These are phyloP conservation scores for Sebastes ruberrimus DNA, from an alignment of 2,797 vertebrate genomes.

Conservation along the genomic window DNA sequence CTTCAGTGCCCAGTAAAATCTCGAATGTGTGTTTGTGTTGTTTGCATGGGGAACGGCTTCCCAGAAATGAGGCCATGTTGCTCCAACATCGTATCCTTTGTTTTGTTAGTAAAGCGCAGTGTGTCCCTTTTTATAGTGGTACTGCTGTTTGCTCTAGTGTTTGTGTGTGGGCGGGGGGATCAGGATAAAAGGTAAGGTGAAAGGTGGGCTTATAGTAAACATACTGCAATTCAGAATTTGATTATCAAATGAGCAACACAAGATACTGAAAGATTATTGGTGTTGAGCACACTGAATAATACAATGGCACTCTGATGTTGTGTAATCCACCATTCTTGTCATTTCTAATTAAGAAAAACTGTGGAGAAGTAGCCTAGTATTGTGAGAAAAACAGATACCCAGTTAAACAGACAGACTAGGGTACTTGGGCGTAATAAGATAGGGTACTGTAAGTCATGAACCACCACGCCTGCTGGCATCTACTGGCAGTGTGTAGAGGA, in stretches of 20 bases:
- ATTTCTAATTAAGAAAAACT: not conserved
- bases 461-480: not conserved
- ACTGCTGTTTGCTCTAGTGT: constrained; percentile 15
- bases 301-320: not conserved
- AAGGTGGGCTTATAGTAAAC: not conserved
- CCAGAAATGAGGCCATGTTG: constrained; percentile 12
- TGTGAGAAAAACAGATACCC: not conserved
- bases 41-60: not conserved
- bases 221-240: not conserved
- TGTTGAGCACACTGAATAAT: not conserved
- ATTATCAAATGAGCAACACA: not conserved
- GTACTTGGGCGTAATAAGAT: not conserved
- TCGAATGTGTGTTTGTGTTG: not conserved
- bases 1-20: not conserved
- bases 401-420: not conserved
- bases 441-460: not conserved
- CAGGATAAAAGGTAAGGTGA: not conserved
- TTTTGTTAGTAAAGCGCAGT: not conserved
- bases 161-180: not conserved
- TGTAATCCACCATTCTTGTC: not conserved
- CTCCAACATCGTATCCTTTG: not conserved
- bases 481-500: not conserved
- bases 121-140: not conserved
- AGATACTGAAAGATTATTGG: not conserved
- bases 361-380: not conserved